These are phyloP conservation scores for Caenorhabditis virilis DNA, from an alignment of 2,888 invertebrate genomes.

Conservation along the genomic window DNA sequence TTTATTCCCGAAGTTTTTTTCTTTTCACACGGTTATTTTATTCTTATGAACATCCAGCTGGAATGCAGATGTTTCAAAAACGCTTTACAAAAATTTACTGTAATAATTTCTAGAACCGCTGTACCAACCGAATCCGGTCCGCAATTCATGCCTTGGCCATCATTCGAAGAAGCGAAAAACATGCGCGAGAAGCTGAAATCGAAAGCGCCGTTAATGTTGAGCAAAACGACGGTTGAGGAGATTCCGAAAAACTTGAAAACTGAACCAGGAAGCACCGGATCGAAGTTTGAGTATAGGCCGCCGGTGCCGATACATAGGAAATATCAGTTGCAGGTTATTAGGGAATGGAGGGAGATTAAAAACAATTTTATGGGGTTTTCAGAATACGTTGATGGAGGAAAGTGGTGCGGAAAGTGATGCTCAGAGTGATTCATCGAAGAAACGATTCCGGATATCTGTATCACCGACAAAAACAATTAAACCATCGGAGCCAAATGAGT, in stretches of 20 bases:
- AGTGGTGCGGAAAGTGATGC: slow-evolving; percentile 8
- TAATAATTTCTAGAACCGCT: not conserved
- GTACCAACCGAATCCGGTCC: slow-evolving; percentile 27
- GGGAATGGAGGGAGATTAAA: not conserved
- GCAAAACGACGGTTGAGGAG: slow-evolving; percentile 22
- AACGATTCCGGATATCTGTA: slow-evolving; percentile 64
- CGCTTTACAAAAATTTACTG: too few species aligned
- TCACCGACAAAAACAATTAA: slow-evolving; percentile 60
- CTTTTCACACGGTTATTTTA: too few species aligned
- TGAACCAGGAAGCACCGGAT: not conserved
- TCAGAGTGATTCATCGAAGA: slow-evolving; percentile 36
- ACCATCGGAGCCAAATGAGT: slow-evolving; percentile 37
- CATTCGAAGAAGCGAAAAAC: slow-evolving; percentile 57
- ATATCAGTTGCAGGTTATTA: slow-evolving; percentile 19
- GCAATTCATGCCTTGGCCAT: slow-evolving; percentile 66
- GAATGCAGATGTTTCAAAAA: too few species aligned
- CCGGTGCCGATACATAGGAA: slow-evolving; percentile 41
- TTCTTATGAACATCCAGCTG: too few species aligned
- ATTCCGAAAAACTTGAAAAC: slow-evolving; percentile 6
- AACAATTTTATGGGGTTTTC: not conserved
- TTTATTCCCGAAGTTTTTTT: too few species aligned
- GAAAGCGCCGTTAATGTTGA: slow-evolving; percentile 27
- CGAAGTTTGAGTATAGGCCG: slow-evolving; percentile 12
- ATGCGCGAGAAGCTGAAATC: slow-evolving; percentile 39
- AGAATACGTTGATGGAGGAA: slow-evolving; percentile 13